Evolutionary conservation across 64 coral and sea anemone genomes (phyloP).

Genomic region (Pocillopora verrucosa): DNA sequence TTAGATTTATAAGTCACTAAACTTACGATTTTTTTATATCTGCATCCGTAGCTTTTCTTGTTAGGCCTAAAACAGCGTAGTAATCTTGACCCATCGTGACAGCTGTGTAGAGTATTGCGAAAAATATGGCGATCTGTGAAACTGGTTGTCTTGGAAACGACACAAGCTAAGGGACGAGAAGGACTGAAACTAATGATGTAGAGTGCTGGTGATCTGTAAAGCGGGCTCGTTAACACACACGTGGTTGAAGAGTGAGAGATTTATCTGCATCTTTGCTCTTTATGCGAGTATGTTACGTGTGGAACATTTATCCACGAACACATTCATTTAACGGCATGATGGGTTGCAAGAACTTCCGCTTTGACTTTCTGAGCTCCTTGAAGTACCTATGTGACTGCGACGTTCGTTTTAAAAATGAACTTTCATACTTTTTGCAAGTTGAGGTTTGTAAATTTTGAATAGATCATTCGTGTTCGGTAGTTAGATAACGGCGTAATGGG

Average conservation of each 20-base stretch:
- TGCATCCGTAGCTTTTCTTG: slow-evolving; percentile 74
- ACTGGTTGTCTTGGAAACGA: slow-evolving; percentile 70
- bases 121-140: slow-evolving; percentile 57
- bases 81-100: slow-evolving; percentile 99
- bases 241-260: slow-evolving; percentile 13
- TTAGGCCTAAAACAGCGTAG: slow-evolving; percentile 95
- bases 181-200: slow-evolving; percentile 29
- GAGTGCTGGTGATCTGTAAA: neutral
- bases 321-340: slow-evolving; percentile 18
- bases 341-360: slow-evolving; percentile 25
- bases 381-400: slow-evolving; percentile 22
- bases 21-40: slow-evolving; percentile 99
- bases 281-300: neutral
- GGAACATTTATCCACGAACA: neutral
- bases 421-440: slow-evolving; percentile 24
- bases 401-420: slow-evolving; percentile 27
- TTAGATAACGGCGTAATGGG: too few relatives aligned
- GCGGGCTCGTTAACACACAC: slow-evolving; percentile 26
- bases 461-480: too few relatives aligned
- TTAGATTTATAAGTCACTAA: neutral
- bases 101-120: slow-evolving; percentile 17
- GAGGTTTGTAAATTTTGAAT: slow-evolving; percentile 21
- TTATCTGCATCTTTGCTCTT: neutral
- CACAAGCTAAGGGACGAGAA: neutral
- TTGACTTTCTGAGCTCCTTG: slow-evolving; percentile 24